These are phyloP conservation scores for Jaculus jaculus DNA, from an alignment of 2,113 vertebrate genomes.

Conservation along the genomic window DNA sequence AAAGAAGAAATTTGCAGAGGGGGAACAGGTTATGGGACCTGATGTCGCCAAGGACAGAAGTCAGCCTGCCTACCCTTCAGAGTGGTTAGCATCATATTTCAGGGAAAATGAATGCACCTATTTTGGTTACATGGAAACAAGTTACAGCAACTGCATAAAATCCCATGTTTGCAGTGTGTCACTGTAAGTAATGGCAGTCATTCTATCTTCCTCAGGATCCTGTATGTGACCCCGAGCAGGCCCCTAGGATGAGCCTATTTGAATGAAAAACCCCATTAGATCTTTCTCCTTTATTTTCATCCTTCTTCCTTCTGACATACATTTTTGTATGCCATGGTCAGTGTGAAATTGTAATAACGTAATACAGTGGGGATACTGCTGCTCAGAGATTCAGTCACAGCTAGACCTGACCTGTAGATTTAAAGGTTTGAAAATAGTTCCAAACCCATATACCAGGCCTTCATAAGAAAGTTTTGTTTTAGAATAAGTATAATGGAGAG, in stretches of 20 bases:
- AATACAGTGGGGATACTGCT: neutral
- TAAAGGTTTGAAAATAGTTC: neutral
- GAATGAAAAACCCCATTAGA: constrained; percentile 32
- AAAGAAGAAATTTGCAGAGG: neutral
- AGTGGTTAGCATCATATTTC: neutral
- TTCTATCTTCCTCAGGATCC: neutral
- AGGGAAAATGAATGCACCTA: neutral
- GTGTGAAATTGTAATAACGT: neutral
- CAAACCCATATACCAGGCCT: neutral
- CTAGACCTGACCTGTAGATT: neutral
- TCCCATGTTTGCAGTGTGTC: neutral
- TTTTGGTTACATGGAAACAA: constrained; percentile 20
- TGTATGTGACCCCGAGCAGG: neutral
- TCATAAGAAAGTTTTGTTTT: neutral
- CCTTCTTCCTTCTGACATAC: neutral
- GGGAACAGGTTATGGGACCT: neutral
- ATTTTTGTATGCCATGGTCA: neutral
- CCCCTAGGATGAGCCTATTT: neutral
- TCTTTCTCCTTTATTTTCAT: constrained; percentile 9
- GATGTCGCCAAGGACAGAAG: neutral
- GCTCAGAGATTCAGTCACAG: neutral
- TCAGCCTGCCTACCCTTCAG: neutral
- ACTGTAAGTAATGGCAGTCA: neutral
- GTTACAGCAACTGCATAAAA: constrained; percentile 35
- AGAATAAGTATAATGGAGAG: neutral